Evolutionary conservation across 92 coral and sea anemone genomes (phyloP).

Genomic region (Blastomussa wellsi): DNA sequence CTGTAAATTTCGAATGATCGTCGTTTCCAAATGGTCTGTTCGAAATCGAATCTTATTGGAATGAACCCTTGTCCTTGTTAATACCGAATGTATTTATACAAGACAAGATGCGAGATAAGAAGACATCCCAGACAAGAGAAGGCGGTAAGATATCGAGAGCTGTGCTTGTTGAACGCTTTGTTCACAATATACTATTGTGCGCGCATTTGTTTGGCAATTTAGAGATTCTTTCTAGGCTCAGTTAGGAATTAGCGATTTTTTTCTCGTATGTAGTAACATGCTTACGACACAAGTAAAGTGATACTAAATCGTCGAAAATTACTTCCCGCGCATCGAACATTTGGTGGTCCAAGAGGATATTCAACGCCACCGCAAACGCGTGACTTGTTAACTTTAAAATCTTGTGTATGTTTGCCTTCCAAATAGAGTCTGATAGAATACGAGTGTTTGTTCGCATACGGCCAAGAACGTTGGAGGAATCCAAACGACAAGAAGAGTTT

Average conservation of each 20-base stretch:
- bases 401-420: not conserved
- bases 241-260: not conserved
- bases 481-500: slow-evolving; percentile 63
- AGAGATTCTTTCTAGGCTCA: not conserved
- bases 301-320: no score
- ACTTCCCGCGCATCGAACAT: not conserved
- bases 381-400: not conserved
- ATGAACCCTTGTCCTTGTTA: not conserved
- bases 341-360: not conserved
- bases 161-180: slow-evolving; percentile 9
- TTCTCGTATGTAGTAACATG: not conserved
- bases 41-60: not conserved
- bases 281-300: not conserved
- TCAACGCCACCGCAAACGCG: not conserved
- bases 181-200: not conserved
- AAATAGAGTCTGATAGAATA: slow-evolving; percentile 74
- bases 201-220: slow-evolving; percentile 20
- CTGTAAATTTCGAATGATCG: not conserved
- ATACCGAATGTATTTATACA: not conserved
- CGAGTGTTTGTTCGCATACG: slow-evolving; percentile 89
- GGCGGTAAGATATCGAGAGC: slow-evolving; percentile 28
- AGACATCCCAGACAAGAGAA: slow-evolving; percentile 6
- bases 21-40: not conserved
- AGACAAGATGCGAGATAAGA: slow-evolving; percentile 38
- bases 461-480: slow-evolving; percentile 76